Percentiles rank a stretch among this genome's conserved stretches.
Evolutionary conservation across 2,888 invertebrate species (phyloP).

Genomic region (Nomada ferruginata): DNA sequence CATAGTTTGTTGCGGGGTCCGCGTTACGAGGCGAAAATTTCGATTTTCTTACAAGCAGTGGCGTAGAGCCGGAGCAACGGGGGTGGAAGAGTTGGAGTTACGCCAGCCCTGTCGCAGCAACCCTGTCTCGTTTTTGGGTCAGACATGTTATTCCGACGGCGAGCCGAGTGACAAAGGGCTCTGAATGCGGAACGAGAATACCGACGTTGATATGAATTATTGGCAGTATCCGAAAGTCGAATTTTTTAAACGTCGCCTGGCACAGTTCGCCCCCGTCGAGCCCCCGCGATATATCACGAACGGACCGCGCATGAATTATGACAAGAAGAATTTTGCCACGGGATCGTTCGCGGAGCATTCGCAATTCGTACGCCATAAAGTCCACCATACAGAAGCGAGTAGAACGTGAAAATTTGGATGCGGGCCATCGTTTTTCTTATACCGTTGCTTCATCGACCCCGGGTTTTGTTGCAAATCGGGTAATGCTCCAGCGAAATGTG

Average conservation of each 20-base stretch:
- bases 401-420: conserved; percentile 25
- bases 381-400: neutral
- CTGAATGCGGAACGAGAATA: conserved; percentile 52
- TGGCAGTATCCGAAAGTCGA: conserved; percentile 41
- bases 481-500: neutral
- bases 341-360: neutral
- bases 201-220: conserved; percentile 47
- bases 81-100: conserved; percentile 38
- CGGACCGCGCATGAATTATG: conserved; percentile 41
- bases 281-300: conserved; percentile 28
- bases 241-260: conserved; percentile 33
- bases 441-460: neutral
- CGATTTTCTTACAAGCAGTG: conserved; percentile 30
- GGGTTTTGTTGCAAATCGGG: conserved; percentile 21
- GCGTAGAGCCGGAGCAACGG: conserved; percentile 5
- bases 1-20: neutral
- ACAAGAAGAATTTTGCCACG: conserved; percentile 20
- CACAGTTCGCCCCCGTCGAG: conserved; percentile 11
- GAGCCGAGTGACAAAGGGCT: conserved; percentile 44
- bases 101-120: conserved; percentile 38
- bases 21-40: conserved; percentile 1
- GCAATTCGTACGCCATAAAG: conserved; percentile 15
- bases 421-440: conserved; percentile 2
- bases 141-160: conserved; percentile 53
- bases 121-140: conserved; percentile 47